phyloP scores from a whole-genome alignment of 2,797 vertebrate species.

The Pelochelys cantorii region DNA sequence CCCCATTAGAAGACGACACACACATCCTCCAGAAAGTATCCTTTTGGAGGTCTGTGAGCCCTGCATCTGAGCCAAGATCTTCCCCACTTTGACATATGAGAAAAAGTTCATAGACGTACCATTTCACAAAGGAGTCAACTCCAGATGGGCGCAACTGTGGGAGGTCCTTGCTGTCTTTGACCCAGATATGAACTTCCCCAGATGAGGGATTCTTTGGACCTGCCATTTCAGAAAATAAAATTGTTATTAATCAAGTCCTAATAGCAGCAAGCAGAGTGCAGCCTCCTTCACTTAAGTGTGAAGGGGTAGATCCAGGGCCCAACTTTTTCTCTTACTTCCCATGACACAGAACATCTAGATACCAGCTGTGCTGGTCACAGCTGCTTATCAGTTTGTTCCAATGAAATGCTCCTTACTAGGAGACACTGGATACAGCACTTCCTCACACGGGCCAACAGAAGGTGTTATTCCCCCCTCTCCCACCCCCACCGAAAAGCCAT shows the following conservation, averaged over 20 bases:
- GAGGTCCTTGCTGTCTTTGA: slow-evolving; percentile 79
- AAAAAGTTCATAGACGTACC: slow-evolving; percentile 50
- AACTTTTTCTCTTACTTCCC: fast-evolving
- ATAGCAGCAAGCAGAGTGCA: background rate
- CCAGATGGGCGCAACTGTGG: slow-evolving; percentile 78
- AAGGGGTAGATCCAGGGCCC: background rate
- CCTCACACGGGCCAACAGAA: background rate
- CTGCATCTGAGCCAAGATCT: background rate
- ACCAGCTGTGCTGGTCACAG: background rate
- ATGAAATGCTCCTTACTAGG: background rate
- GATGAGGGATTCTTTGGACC: slow-evolving; percentile 75
- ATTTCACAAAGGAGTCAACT: slow-evolving; percentile 82
- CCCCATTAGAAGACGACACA: background rate
- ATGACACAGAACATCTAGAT: background rate
- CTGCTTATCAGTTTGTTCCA: background rate
- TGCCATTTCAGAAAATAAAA: slow-evolving; percentile 40
- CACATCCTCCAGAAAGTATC: fast-evolving
- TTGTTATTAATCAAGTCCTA: fast-evolving
- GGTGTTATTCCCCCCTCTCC: background rate
- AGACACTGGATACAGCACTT: background rate
- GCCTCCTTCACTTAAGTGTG: background rate
- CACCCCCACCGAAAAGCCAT: background rate
- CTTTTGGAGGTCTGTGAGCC: background rate
- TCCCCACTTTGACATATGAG: fast-evolving
- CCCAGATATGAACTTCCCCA: slow-evolving; percentile 80